Evolutionary conservation across 2,888 invertebrate species (phyloP).

Genomic region (Ethmia dodecea): DNA sequence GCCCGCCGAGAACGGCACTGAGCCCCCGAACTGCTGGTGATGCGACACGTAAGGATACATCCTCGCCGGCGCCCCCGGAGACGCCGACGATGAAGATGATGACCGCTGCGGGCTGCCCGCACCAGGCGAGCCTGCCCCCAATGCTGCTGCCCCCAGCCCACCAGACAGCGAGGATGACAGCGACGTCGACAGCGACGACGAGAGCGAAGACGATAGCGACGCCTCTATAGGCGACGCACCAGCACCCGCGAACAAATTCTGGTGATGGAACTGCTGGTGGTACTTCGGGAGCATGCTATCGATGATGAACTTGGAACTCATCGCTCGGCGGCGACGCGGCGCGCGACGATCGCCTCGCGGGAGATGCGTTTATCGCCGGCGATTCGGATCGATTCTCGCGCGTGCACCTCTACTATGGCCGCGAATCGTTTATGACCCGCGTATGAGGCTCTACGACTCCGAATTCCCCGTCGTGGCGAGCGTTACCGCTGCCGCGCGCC

Average conservation of each 20-base stretch:
- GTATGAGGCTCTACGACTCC: constrained; percentile 91
- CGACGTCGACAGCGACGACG: constrained; percentile 76
- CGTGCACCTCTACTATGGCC: constrained; percentile 80
- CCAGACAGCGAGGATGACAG: constrained; percentile 79
- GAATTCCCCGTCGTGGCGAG: constrained; percentile 84
- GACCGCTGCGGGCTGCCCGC: constrained; percentile 81
- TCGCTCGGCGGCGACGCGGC: constrained; percentile 82
- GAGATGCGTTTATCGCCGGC: constrained; percentile 76
- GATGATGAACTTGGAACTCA: constrained; percentile 98
- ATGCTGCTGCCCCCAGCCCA: constrained; percentile 80
- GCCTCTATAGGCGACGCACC: constrained; percentile 85
- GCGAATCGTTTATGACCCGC: constrained; percentile 92
- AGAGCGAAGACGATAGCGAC: constrained; percentile 78
- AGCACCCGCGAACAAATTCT: constrained; percentile 78
- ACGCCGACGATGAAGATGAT: constrained; percentile 80
- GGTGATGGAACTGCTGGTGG: constrained; percentile 84
- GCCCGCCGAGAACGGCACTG: constrained; percentile 82
- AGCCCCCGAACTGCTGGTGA: constrained; percentile 85
- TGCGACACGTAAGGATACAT: constrained; percentile 96
- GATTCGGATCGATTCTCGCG: constrained; percentile 78
- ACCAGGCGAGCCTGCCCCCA: constrained; percentile 77
- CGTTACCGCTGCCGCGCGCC: constrained; percentile 74
- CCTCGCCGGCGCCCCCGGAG: constrained; percentile 86
- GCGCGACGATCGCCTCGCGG: constrained; percentile 76
- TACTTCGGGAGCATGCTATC: constrained; percentile 99